Percentiles rank a stretch among this genome's conserved stretches.
phyloP scores from a whole-genome alignment of 2,888 invertebrate genomes.

The Watsonalla cultraria region DNA sequence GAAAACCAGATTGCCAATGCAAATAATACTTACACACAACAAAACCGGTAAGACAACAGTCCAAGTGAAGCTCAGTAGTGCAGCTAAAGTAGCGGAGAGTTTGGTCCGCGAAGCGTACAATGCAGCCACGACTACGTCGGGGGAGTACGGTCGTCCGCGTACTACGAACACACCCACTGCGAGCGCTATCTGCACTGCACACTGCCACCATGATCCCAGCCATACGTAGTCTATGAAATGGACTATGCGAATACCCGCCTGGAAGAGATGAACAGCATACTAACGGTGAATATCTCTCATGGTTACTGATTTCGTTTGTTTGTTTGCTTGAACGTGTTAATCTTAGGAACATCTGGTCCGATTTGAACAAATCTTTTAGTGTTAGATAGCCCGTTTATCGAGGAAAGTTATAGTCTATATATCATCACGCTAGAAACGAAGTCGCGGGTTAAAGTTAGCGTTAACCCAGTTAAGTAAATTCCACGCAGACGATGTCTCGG shows the following conservation, averaged over 20 bases:
- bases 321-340: no score
- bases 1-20: no score
- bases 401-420: no score
- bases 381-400: no score
- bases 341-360: no score
- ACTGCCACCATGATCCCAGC: slow-evolving; percentile 93
- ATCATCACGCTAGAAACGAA: no score
- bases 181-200: slow-evolving; percentile 86
- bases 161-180: slow-evolving; percentile 91
- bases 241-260: slow-evolving; percentile 88
- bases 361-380: no score
- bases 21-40: slow-evolving; percentile 80
- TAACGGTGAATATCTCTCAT: neutral
- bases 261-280: slow-evolving; percentile 4
- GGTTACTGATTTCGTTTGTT: no score
- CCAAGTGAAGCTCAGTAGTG: slow-evolving; percentile 90
- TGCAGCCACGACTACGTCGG: slow-evolving; percentile 81
- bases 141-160: slow-evolving; percentile 91
- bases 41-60: slow-evolving; percentile 91
- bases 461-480: no score
- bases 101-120: slow-evolving; percentile 53
- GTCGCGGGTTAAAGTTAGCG: no score
- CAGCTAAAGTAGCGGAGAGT: slow-evolving; percentile 74
- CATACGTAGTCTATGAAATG: slow-evolving; percentile 92
- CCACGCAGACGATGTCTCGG: no score